Evolutionary conservation across 2,888 invertebrate species (phyloP).

Genomic region (Escarpia spicata): DNA sequence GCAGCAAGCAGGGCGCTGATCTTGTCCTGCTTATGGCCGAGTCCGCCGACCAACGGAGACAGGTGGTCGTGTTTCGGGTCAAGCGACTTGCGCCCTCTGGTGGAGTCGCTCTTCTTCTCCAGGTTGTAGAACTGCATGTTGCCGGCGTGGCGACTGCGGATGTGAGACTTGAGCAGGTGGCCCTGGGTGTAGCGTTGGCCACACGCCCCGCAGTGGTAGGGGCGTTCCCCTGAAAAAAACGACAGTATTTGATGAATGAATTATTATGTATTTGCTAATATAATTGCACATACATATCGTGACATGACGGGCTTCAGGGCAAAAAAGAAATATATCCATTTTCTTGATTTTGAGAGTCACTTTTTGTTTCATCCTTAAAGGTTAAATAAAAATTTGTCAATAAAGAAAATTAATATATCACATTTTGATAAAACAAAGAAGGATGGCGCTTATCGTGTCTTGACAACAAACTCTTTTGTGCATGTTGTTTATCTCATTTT

Average conservation of each 20-base stretch:
- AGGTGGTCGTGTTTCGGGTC: slow-evolving; percentile 36
- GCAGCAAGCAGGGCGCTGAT: slow-evolving; percentile 40
- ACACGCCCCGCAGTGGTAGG: slow-evolving; percentile 65
- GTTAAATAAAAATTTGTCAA: no score
- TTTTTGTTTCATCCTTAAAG: no score
- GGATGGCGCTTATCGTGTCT: no score
- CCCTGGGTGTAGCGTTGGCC: slow-evolving; percentile 65
- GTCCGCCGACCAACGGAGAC: neutral
- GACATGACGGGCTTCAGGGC: no score
- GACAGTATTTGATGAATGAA: neutral
- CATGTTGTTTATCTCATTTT: no score
- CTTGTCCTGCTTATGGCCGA: slow-evolving; percentile 39
- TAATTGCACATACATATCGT: neutral
- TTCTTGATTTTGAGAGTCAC: no score
- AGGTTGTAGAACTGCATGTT: slow-evolving; percentile 65
- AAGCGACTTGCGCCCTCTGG: slow-evolving; percentile 42
- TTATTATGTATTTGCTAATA: neutral
- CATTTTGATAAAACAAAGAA: no score
- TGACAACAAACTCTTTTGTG: no score
- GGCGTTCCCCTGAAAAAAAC: slow-evolving; percentile 58
- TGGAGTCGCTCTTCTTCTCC: slow-evolving; percentile 54
- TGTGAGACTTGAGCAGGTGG: slow-evolving; percentile 64
- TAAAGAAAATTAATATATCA: no score
- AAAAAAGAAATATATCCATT: no score
- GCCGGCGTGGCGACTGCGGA: slow-evolving; percentile 64